Evolutionary conservation across 2,113 vertebrate species (phyloP), one percentile per base, ranked within the genome.

Genomic region (Tachycineta bicolor): DNA sequence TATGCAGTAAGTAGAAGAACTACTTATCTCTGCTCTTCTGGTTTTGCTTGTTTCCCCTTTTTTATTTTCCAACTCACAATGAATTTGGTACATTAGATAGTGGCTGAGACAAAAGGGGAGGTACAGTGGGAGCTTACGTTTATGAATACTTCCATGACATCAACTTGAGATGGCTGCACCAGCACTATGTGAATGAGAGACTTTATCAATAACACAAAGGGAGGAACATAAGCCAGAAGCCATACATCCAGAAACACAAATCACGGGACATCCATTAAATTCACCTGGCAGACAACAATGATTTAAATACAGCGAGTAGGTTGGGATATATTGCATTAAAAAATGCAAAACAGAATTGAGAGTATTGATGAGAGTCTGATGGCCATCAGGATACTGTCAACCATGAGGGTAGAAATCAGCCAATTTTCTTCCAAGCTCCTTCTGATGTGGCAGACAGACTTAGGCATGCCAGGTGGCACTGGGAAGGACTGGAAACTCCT

Each of bases 361-460:
- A 62, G 12, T 25, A 8, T n/a, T 69, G 33, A 34, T 50, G 39
- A 28, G 16, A 60, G 11, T 14, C 33, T 58, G 52, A 59, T 59
- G 52, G 14, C 26, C 8, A 5, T 62, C 60, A 34, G 39, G 41
- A 20, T 43, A 9, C 12, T 37, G 44, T n/a, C 63, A 69, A 25
- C 0, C 0, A 33, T 4, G 23, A 55, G 59, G 17, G 23, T 37
- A 13, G 33, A 63, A 83, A 58, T 31, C 22, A n/a, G 16, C 5
- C 12, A 18, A 37, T 68, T 90, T 85, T 41, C 33, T 46, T 46
- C 39, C 65, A 47, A 47, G 14, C 12, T 33, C 7, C 1, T 7
- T 23, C n/a, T 28, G 67, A 58, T 28, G 31, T 24, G 49, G 25
- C 56, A 82, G 65, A 56, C 50, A 64, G 55, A 9, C 6, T 84